Percentiles rank a stretch among this genome's conserved stretches.
Conservation (phyloP, 2,797 vertebrate genomes). For the Microtus californicus region DNA sequence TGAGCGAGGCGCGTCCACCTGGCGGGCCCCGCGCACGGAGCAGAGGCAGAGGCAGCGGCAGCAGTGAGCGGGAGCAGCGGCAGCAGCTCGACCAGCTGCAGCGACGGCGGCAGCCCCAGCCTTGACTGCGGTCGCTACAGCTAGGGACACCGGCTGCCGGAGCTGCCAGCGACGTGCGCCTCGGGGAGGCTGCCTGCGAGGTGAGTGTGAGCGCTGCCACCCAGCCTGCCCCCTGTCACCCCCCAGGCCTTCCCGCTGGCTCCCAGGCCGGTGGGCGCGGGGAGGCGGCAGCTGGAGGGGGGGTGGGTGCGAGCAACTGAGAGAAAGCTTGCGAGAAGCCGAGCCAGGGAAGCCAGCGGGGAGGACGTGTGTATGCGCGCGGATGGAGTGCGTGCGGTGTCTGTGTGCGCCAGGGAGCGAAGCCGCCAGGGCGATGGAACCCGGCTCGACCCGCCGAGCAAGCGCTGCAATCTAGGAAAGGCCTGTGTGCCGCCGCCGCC, state of each 20-base stretch:
- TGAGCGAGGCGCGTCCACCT: conserved; percentile 94
- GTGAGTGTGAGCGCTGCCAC: conserved; percentile 71
- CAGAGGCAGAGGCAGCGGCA: conserved; percentile 85
- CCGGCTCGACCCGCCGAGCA: conserved; percentile 36
- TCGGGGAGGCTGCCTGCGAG: conserved; percentile 68
- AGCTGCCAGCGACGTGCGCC: conserved; percentile 62
- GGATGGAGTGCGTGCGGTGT: conserved; percentile 52
- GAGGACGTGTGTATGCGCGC: conserved; percentile 10
- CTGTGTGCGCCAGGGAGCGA: conserved; percentile 28
- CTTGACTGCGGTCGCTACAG: neutral
- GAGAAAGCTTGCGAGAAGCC: conserved; percentile 82
- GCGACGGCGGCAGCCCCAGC: conserved; percentile 60
- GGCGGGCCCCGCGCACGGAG: conserved; percentile 90
- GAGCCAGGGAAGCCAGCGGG: neutral
- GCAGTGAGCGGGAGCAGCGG: conserved; percentile 53
- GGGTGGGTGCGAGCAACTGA: neutral
- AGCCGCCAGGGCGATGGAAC: conserved; percentile 59
- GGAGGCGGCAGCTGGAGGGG: conserved; percentile 56
- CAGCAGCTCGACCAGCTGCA: conserved; percentile 65
- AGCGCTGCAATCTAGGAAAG: conserved; percentile 80
- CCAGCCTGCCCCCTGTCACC: neutral
- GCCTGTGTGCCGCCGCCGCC: conserved; percentile 63
- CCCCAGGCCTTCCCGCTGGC: conserved; percentile 55
- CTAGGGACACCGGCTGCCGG: conserved; percentile 36
- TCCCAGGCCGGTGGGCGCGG: neutral